Percentiles rank a stretch among this genome's conserved stretches.
These are phyloP conservation scores for Manis javanica DNA, from an alignment of 2,797 vertebrate species.

Conservation along the genomic window DNA sequence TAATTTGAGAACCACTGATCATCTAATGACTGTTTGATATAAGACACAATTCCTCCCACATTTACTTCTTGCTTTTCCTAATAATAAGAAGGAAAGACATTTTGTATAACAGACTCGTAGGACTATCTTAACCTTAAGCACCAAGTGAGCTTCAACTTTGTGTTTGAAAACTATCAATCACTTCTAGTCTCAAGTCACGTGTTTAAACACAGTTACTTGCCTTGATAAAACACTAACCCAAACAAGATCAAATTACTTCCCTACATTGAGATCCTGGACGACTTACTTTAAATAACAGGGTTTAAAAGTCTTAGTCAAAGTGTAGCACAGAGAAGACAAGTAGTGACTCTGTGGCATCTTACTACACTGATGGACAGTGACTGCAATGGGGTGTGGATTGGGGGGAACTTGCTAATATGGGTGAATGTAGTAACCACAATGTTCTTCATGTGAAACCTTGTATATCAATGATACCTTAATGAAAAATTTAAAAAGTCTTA, in stretches of 20 bases:
- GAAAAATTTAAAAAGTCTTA: background rate
- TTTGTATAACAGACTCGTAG: background rate
- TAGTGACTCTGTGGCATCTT: too few species aligned
- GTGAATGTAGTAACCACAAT: too few species aligned
- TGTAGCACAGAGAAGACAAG: too few species aligned
- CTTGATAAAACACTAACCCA: background rate
- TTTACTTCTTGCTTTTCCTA: background rate
- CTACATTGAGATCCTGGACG: background rate
- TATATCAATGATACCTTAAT: too few species aligned
- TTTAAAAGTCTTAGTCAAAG: background rate
- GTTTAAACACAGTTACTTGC: background rate
- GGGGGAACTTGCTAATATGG: too few species aligned
- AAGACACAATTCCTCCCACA: background rate
- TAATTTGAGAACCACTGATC: background rate
- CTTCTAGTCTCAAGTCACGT: background rate
- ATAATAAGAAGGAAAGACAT: background rate
- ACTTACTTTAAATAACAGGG: background rate
- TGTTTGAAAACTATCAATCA: background rate
- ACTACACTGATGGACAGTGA: too few species aligned
- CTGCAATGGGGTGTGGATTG: too few species aligned
- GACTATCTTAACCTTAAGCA: background rate
- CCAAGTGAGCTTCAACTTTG: background rate
- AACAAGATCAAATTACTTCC: conserved; percentile 16
- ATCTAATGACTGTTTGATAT: background rate
- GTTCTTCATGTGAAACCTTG: too few species aligned